Conservation (phyloP, 2,797 vertebrate genomes). For the Phalanger gymnotis region DNA sequence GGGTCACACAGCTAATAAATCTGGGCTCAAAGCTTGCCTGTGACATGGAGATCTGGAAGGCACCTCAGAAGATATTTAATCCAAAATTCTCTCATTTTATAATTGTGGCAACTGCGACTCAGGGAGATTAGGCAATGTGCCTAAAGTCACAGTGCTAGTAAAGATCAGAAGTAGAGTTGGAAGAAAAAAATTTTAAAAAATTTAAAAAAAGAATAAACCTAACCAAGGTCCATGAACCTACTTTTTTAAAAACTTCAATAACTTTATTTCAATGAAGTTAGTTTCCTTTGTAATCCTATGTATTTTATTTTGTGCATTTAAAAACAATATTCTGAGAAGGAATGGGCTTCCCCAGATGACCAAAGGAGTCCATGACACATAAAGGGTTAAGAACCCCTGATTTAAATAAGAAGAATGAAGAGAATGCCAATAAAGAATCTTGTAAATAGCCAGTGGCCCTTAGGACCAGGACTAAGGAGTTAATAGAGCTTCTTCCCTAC, state of each 20-base stretch:
- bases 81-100: neutral
- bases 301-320: neutral
- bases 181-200: no score
- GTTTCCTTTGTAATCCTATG: neutral
- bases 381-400: neutral
- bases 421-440: neutral
- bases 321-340: neutral
- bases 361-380: neutral
- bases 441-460: neutral
- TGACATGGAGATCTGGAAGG: neutral
- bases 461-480: neutral
- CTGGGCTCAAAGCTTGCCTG: neutral
- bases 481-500: neutral
- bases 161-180: neutral
- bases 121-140: neutral
- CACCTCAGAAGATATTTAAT: neutral
- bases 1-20: neutral
- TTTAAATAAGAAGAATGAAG: neutral
- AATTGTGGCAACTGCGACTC: neutral
- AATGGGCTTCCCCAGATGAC: neutral
- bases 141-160: neutral
- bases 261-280: neutral
- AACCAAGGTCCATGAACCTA: neutral
- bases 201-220: no score
- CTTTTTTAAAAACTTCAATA: neutral